Percentiles rank a stretch among this genome's conserved stretches.
phyloP scores from a whole-genome alignment of 1,140 invertebrate genomes.

The Aphelinus certus region DNA sequence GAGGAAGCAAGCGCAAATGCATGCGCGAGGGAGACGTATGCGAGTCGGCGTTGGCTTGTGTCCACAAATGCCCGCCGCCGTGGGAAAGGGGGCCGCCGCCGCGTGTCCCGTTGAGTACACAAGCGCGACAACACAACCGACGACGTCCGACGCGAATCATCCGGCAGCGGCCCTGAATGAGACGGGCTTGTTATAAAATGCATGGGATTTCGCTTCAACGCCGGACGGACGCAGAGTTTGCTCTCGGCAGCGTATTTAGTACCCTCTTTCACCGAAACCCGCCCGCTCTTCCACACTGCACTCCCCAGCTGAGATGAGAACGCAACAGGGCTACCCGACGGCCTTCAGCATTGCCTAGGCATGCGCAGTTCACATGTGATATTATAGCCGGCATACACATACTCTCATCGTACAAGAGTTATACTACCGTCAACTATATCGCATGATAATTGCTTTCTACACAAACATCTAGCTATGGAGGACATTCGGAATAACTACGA shows the following conservation, averaged over 20 bases:
- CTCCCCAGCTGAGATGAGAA: constrained; percentile 37
- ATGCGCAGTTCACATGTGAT: too few species aligned
- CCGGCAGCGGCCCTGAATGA: constrained; percentile 52
- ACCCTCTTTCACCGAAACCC: background rate
- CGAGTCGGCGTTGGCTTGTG: constrained; percentile 39
- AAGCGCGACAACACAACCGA: constrained; percentile 29
- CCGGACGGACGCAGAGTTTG: constrained; percentile 49
- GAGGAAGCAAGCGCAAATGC: constrained; percentile 4
- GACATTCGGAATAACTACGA: too few species aligned
- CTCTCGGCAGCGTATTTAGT: constrained; percentile 53
- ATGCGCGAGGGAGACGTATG: constrained; percentile 37
- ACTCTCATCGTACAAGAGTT: too few species aligned
- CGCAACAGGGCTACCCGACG: constrained; percentile 54
- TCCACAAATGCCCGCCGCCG: constrained; percentile 51
- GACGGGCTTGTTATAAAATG: constrained; percentile 61
- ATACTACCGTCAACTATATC: too few species aligned
- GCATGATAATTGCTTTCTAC: too few species aligned
- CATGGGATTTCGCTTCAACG: constrained; percentile 62
- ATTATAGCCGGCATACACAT: too few species aligned
- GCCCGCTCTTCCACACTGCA: too few species aligned
- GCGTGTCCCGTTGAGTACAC: constrained; percentile 45
- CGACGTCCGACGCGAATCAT: constrained; percentile 44
- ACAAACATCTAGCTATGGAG: too few species aligned
- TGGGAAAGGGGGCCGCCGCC: constrained; percentile 40
- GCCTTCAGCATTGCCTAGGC: too few species aligned